These are phyloP conservation scores for Conomelus anceps DNA, from an alignment of 2,888 invertebrate genomes.

Conservation along the genomic window DNA sequence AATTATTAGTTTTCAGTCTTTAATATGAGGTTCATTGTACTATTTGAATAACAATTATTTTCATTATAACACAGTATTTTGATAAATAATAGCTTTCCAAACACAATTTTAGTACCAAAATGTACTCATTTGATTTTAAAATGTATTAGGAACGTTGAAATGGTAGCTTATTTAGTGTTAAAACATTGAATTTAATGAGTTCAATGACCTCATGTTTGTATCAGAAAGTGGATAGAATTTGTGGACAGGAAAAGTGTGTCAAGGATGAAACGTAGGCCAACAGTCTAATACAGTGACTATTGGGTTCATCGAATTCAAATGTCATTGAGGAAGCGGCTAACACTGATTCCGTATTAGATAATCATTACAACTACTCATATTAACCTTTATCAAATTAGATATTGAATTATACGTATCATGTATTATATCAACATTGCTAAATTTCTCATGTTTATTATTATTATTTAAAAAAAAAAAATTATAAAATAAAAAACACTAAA, in stretches of 20 bases:
- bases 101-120: no score
- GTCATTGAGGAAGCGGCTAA: background rate
- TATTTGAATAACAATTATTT: no score
- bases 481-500: no score
- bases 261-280: background rate
- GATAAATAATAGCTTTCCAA: no score
- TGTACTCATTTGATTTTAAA: background rate
- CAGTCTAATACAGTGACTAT: background rate
- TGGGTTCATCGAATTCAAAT: background rate
- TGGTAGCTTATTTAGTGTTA: background rate
- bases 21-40: no score
- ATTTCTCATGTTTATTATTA: no score
- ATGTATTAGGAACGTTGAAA: background rate
- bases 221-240: background rate
- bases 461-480: no score
- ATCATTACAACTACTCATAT: background rate
- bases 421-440: no score
- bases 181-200: background rate
- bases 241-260: background rate
- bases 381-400: background rate
- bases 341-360: background rate
- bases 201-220: background rate
- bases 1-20: no score
- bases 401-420: no score
- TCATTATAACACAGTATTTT: no score